These are phyloP conservation scores for Pygocentrus nattereri DNA, from an alignment of 2,797 vertebrate genomes.

Conservation along the genomic window DNA sequence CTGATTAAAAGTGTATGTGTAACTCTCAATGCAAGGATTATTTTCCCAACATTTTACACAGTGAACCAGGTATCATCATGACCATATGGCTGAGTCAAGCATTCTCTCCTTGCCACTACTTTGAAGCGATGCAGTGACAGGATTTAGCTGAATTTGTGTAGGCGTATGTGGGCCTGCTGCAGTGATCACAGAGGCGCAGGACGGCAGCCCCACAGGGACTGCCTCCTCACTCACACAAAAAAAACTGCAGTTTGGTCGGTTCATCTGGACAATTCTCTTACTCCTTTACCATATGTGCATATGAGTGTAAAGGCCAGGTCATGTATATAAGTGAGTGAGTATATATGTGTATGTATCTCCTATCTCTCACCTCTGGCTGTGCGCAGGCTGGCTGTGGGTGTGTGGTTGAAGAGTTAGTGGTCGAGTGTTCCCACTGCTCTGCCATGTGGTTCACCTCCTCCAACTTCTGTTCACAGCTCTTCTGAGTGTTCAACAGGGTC, in stretches of 20 bases:
- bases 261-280: neutral
- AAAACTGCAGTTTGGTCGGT: neutral
- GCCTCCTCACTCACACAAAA: neutral
- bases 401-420: conserved; percentile 58
- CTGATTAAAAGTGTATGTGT: neutral
- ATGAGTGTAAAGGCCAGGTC: neutral
- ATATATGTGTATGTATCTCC: neutral
- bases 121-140: neutral
- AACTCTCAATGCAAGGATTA: neutral
- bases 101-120: neutral
- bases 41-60: neutral
- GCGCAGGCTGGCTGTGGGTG: conserved; percentile 69
- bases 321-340: neutral
- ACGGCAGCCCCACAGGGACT: neutral
- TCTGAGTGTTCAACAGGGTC: conserved; percentile 91
- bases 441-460: conserved; percentile 90
- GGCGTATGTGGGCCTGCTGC: neutral
- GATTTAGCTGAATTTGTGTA: neutral
- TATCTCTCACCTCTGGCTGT: conserved; percentile 67
- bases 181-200: neutral
- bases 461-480: conserved; percentile 90
- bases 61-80: neutral
- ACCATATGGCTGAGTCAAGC: neutral
- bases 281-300: neutral
- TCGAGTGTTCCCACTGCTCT: conserved; percentile 88